Evolutionary conservation across 1,140 invertebrate species (phyloP).

Genomic region (Mercenaria mercenaria): DNA sequence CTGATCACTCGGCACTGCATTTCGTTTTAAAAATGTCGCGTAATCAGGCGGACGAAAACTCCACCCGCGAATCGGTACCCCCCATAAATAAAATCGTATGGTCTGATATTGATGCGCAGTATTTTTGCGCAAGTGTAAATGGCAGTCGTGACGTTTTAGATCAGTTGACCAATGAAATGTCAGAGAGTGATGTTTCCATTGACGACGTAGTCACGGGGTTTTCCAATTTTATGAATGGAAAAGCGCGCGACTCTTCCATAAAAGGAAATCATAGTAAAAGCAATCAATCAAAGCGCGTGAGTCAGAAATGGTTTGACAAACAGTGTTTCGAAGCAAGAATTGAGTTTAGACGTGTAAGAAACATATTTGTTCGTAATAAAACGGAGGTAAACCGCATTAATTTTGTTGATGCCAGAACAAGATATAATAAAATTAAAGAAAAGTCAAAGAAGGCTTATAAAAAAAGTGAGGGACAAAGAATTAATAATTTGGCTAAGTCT

Average conservation of each 20-base stretch:
- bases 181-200: not conserved
- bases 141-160: not conserved
- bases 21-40: not conserved
- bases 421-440: not conserved
- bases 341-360: not conserved
- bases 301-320: not conserved
- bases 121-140: not conserved
- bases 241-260: too few species aligned
- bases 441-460: not conserved
- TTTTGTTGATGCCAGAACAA: not conserved
- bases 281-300: not conserved
- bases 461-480: not conserved
- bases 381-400: not conserved
- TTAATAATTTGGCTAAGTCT: not conserved
- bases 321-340: not conserved
- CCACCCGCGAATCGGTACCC: not conserved
- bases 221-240: not conserved
- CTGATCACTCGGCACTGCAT: not conserved
- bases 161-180: not conserved
- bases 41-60: not conserved
- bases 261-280: not conserved
- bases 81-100: not conserved
- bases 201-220: not conserved
- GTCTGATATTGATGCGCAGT: not conserved
- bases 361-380: not conserved